A percentile compares a stretch with the other conserved stretches of the same genome.
These are phyloP conservation scores for Zhuqinia jingwanae DNA, from an alignment of 2,888 invertebrate species.

Conservation along the genomic window DNA sequence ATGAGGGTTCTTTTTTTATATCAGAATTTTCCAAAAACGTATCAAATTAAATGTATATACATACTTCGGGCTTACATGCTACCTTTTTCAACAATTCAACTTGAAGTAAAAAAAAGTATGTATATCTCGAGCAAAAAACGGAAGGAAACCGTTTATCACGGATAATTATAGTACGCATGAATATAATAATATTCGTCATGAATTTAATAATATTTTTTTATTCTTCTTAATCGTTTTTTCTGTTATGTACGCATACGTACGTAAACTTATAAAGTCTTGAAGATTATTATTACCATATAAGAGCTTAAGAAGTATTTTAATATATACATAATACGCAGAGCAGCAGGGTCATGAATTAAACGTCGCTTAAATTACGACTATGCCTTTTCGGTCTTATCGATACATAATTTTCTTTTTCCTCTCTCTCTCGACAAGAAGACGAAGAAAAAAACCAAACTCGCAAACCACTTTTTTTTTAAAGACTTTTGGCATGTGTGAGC, in stretches of 20 bases:
- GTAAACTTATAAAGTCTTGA: too few species aligned
- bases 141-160: conserved; percentile 70
- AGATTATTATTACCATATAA: conserved; percentile 18
- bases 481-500: background rate
- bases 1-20: conserved; percentile 34
- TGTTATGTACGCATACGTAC: too few species aligned
- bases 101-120: too few species aligned
- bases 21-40: conserved; percentile 27
- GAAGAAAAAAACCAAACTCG: conserved; percentile 9
- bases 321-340: too few species aligned
- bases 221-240: conserved; percentile 31
- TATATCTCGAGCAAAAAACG: conserved; percentile 30
- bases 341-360: conserved; percentile 29
- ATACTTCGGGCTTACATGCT: background rate
- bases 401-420: conserved; percentile 30
- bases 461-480: background rate
- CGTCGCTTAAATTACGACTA: conserved; percentile 22
- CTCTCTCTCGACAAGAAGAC: background rate
- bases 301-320: too few species aligned
- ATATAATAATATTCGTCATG: conserved; percentile 38
- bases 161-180: conserved; percentile 59
- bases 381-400: conserved; percentile 57
- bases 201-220: too few species aligned
- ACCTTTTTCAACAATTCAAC: too few species aligned
- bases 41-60: background rate